phyloP scores from a whole-genome alignment of 2,113 vertebrate genomes.

The Barnardius zonarius region DNA sequence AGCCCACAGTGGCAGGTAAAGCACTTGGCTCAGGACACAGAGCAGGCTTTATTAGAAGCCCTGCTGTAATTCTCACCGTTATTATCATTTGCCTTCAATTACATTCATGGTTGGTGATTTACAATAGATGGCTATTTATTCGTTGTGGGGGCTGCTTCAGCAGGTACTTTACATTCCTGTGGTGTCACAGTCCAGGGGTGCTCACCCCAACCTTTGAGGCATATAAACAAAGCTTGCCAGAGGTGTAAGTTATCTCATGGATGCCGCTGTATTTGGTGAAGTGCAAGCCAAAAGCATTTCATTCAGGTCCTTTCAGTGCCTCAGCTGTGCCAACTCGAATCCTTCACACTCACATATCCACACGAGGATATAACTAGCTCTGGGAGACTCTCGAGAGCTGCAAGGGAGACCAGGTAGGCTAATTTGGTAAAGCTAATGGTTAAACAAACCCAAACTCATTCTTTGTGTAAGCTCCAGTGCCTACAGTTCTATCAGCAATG shows the following conservation, averaged over 20 bases:
- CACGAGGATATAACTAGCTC: not conserved
- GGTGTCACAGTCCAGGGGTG: not conserved
- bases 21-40: not conserved
- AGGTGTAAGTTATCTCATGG: not conserved
- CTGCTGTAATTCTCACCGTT: not conserved
- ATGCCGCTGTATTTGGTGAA: fast-evolving
- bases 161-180: not conserved
- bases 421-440: not conserved
- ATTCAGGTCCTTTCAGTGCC: not conserved
- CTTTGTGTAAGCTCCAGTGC: not conserved
- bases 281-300: not conserved
- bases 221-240: not conserved
- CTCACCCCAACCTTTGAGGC: not conserved
- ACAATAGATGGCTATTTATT: not conserved
- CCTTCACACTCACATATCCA: not conserved
- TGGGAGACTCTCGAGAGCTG: not conserved
- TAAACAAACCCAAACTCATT: not conserved
- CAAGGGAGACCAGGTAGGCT: not conserved
- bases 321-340: not conserved
- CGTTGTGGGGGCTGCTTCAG: not conserved
- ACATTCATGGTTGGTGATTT: not conserved
- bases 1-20: constrained; percentile 47
- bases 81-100: constrained; percentile 4
- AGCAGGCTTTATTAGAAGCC: constrained; percentile 16
- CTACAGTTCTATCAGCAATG: not conserved